phyloP scores from a whole-genome alignment of 2,888 invertebrate genomes.

The Platypus cylindrus region DNA sequence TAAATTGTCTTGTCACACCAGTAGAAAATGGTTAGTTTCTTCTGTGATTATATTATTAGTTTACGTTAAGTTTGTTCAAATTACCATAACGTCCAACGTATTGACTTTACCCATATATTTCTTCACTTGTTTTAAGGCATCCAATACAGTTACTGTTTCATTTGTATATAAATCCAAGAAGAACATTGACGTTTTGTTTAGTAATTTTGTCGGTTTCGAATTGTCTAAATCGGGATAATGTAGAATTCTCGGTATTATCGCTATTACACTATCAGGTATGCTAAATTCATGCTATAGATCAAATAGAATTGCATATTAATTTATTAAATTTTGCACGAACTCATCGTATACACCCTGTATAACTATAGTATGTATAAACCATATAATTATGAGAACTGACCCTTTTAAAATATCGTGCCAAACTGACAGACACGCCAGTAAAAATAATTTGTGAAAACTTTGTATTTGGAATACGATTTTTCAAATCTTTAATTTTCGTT shows the following conservation, averaged over 20 bases:
- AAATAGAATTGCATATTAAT: no score
- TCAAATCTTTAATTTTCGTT: neutral
- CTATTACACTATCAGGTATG: neutral
- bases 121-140: neutral
- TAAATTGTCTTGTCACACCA: no score
- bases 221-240: neutral
- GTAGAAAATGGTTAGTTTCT: no score
- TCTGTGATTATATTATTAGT: no score
- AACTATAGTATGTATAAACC: no score
- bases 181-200: constrained; percentile 1
- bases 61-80: no score
- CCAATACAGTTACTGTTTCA: neutral
- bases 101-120: neutral
- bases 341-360: no score
- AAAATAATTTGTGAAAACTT: constrained; percentile 5
- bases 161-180: neutral
- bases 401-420: constrained; percentile 3
- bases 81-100: no score
- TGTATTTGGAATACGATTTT: neutral
- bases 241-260: neutral
- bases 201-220: neutral
- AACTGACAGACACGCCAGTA: constrained; percentile 6
- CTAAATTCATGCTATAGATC: neutral
- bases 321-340: no score
- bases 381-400: constrained; percentile 4